phyloP scores from a whole-genome alignment of 2,113 vertebrate genomes.

The Melanerpes formicivorus region DNA sequence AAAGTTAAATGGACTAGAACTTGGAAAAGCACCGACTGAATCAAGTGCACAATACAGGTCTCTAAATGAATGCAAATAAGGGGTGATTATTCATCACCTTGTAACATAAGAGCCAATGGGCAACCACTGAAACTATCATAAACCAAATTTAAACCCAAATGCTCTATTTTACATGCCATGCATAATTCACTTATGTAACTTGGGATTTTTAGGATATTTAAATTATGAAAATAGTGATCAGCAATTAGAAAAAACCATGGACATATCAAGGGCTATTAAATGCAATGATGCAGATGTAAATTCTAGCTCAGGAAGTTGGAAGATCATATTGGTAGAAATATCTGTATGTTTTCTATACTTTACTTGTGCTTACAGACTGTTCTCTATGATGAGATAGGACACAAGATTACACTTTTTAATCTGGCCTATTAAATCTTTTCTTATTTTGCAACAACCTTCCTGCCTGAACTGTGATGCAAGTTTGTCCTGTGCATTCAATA shows the following conservation, averaged over 20 bases:
- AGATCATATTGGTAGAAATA: neutral
- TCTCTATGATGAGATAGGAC: neutral
- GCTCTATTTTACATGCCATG: neutral
- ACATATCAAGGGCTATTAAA: slow-evolving; percentile 25
- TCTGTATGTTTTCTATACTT: neutral
- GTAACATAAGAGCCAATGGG: slow-evolving; percentile 6
- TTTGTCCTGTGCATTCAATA: neutral
- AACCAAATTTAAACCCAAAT: slow-evolving; percentile 7
- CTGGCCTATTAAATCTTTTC: neutral
- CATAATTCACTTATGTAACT: slow-evolving; percentile 35
- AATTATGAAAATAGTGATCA: slow-evolving; percentile 19
- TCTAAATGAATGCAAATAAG: slow-evolving; percentile 40
- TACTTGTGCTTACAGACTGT: neutral
- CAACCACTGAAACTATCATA: slow-evolving; percentile 9
- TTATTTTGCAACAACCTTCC: neutral
- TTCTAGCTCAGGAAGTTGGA: neutral
- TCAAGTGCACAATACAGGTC: neutral
- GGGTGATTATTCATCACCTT: slow-evolving; percentile 47
- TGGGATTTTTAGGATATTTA: neutral
- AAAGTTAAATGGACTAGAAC: slow-evolving; percentile 35
- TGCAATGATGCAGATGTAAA: neutral
- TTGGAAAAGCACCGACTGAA: slow-evolving; percentile 7
- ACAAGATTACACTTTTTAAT: neutral
- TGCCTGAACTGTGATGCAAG: neutral
- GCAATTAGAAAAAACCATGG: slow-evolving; percentile 3